These are phyloP conservation scores for Sthenelais limicola DNA, from an alignment of 2,888 invertebrate species.

Conservation along the genomic window DNA sequence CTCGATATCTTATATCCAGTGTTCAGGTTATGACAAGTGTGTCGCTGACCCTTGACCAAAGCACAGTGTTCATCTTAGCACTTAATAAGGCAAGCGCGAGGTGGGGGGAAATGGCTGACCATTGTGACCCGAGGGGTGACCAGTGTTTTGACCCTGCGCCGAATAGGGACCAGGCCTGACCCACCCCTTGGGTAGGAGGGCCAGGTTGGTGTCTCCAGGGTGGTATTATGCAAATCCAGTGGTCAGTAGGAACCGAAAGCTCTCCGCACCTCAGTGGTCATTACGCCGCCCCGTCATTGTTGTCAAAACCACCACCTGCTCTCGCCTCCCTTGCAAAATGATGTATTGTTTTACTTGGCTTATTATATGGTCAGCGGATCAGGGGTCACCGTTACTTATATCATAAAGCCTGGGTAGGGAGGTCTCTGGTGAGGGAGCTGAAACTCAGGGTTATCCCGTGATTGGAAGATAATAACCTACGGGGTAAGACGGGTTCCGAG, in stretches of 20 bases:
- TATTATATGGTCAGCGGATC: constrained; percentile 34
- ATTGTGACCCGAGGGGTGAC: neutral
- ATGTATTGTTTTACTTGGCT: constrained; percentile 37
- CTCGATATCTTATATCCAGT: no score
- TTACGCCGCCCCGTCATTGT: constrained; percentile 28
- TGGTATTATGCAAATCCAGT: constrained; percentile 20
- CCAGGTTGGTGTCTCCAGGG: constrained; percentile 27
- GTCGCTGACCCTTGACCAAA: constrained; percentile 9
- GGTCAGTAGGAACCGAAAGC: constrained; percentile 5
- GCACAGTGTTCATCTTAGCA: constrained; percentile 25
- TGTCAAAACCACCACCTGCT: constrained; percentile 31
- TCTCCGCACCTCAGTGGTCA: constrained; percentile 5
- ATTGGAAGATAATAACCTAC: no score
- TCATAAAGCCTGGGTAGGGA: no score
- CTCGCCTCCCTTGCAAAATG: neutral
- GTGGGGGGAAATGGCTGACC: constrained; percentile 16
- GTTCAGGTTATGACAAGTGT: constrained; percentile 29
- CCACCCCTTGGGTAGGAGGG: constrained; percentile 24
- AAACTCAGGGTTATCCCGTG: no score
- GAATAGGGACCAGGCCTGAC: constrained; percentile 17
- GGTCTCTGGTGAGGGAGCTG: no score
- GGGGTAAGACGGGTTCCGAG: no score
- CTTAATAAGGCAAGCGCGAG: constrained; percentile 22
- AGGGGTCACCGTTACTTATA: no score
- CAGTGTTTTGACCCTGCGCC: constrained; percentile 16